A percentile compares a stretch with the other conserved stretches of the same genome.
These are phyloP conservation scores for Gnatocerus cornutus DNA, from an alignment of 2,888 invertebrate genomes.

Conservation along the genomic window DNA sequence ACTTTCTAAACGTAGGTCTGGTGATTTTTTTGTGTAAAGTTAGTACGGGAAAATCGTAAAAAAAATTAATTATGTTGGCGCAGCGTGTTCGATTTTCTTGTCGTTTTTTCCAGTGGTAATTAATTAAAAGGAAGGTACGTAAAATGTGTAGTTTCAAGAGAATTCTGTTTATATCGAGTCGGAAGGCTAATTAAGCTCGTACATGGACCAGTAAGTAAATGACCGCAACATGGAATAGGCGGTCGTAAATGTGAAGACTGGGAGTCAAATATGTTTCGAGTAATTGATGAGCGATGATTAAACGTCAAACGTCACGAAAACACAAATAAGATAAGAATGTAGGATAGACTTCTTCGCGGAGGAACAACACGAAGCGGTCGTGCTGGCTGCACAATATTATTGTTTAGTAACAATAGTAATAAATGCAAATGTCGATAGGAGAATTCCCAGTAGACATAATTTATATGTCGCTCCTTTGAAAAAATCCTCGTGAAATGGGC, in stretches of 20 bases:
- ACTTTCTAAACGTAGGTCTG: constrained; percentile 23
- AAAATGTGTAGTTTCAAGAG: constrained; percentile 18
- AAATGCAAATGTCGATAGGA: constrained; percentile 63
- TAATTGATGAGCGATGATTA: constrained; percentile 6
- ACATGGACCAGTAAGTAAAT: constrained; percentile 35
- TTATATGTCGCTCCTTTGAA: constrained; percentile 50
- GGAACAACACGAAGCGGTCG: constrained; percentile 55
- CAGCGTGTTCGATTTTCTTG: constrained; percentile 7
- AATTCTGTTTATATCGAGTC: constrained; percentile 31
- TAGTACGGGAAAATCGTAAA: constrained; percentile 4
- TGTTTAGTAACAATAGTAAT: constrained; percentile 63
- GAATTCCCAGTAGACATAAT: constrained; percentile 55
- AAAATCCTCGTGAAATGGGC: constrained; percentile 45
- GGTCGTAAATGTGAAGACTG: constrained; percentile 24
- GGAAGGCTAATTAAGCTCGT: constrained; percentile 32
- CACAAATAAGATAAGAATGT: not conserved
- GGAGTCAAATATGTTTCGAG: not conserved
- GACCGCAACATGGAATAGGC: constrained; percentile 38
- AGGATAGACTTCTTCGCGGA: constrained; percentile 29
- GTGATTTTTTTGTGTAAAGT: constrained; percentile 16
- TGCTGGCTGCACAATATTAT: constrained; percentile 60
- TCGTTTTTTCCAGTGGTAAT: constrained; percentile 5
- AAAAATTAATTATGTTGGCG: constrained; percentile 36
- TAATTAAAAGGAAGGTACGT: constrained; percentile 24
- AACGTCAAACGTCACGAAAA: too few species aligned